Base-by-base conservation (phyloP, 2,888 invertebrate species). In the Elysia crispata region DNA sequence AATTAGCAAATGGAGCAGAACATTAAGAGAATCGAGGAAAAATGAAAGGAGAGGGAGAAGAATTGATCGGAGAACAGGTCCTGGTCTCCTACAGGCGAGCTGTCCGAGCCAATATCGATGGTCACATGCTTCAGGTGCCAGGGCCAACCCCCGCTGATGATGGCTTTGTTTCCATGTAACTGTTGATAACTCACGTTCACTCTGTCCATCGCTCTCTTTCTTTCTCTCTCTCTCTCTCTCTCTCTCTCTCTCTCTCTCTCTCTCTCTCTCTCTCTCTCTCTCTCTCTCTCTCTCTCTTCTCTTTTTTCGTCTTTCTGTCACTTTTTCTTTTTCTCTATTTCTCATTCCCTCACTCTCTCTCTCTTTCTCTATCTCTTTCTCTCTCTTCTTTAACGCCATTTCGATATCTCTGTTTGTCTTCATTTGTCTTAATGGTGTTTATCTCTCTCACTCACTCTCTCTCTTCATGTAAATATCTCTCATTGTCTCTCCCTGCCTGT, bases 191-290 rank as follows among this genome's bases (percentile, higher is more conserved):
- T 67, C 30, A 28, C 30, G n/a, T n/a, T 25, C 31, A 11, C 28
- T 28, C 28, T 66, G 8, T 20, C 23, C 1, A 25, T 23, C 49
- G 3, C 57, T 30, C n/a, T 13, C 41, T 13, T 6, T 1, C n/a
- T 1, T 1, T 0, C 66, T 5, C 62, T 25, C 20, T 57, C 18
- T 33, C 18, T 79, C 28, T 25, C 78, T 60, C 72, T 72, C 33
- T 72, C 62, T 72, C 25, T 78, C 41, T 72, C 78, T 78, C 62
- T 72, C 72, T 78, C 49, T 72, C 25, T 70, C 72, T 70, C 41
- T 23, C 31, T 33, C 33, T 54, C 33, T 70, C n/a, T 70, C 25
- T 72, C 33, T 62, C 13, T 66, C 28, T 77, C 67, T 67, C 67
- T 33, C 11, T n/a, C 41, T 33, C 57, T 57, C n/a, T 64, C 31